Percentiles rank a stretch among this genome's conserved stretches.
Evolutionary conservation across 2,113 vertebrate genomes (phyloP).

Genomic region (Chunga burmeisteri): DNA sequence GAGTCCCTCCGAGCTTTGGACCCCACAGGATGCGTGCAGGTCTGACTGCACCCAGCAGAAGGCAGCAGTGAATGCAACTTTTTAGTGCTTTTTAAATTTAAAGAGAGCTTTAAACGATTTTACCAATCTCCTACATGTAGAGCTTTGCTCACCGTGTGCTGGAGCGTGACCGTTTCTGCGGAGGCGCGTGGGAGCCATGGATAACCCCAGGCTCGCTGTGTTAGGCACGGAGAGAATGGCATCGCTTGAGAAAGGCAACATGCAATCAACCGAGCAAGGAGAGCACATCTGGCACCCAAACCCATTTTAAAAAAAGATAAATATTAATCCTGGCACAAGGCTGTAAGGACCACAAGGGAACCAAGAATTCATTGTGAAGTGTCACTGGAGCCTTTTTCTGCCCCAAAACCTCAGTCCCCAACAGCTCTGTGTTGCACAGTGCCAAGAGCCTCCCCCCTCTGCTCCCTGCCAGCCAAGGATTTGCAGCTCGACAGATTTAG

Average conservation of each 20-base stretch:
- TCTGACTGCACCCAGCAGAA: background rate
- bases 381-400: background rate
- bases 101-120: background rate
- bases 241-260: background rate
- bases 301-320: background rate
- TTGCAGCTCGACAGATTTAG: background rate
- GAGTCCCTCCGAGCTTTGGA: background rate
- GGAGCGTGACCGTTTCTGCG: accelerated
- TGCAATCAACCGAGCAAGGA: background rate
- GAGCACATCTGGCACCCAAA: background rate
- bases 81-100: background rate
- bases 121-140: accelerated
- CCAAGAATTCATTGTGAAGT: background rate
- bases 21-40: background rate
- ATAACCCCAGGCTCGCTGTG: background rate
- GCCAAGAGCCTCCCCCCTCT: accelerated
- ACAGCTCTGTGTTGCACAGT: background rate
- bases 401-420: background rate
- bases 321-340: background rate
- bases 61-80: background rate
- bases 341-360: background rate
- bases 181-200: background rate
- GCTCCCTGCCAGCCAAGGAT: background rate
- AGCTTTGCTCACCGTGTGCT: background rate
- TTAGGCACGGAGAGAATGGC: background rate